Evolutionary conservation across 2,888 invertebrate genomes (phyloP).

Genomic region (Flexamia atlantica): DNA sequence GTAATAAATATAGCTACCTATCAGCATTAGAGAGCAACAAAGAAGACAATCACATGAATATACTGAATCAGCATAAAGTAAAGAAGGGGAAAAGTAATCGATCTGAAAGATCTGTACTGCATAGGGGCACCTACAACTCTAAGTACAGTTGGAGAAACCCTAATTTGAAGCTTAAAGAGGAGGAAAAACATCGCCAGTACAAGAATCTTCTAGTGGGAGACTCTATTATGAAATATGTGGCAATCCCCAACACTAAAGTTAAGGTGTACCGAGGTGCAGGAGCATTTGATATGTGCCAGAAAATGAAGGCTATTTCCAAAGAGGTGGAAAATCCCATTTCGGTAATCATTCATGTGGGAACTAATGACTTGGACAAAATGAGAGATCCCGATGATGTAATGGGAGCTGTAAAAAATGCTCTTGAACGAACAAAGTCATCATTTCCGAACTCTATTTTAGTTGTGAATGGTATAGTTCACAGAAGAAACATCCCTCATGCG

Average conservation of each 20-base stretch:
- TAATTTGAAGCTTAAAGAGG: background rate
- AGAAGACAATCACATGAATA: too few species aligned
- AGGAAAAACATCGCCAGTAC: background rate
- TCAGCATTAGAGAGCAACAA: too few species aligned
- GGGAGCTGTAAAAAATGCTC: background rate
- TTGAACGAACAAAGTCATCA: background rate
- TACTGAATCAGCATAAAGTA: too few species aligned
- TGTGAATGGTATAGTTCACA: background rate
- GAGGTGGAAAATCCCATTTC: background rate
- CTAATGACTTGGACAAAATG: background rate
- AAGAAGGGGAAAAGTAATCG: too few species aligned
- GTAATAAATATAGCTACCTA: too few species aligned
- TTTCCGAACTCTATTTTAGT: background rate
- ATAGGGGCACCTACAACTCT: too few species aligned
- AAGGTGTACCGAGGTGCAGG: background rate
- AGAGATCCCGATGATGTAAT: background rate
- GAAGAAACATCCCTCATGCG: background rate
- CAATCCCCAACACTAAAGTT: background rate
- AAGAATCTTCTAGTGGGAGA: background rate
- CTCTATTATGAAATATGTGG: slow-evolving; percentile 8
- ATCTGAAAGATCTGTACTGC: too few species aligned
- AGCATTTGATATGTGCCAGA: background rate
- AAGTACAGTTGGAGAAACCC: slow-evolving; percentile 2
- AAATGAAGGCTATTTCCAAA: background rate
- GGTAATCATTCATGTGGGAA: background rate